Evolutionary conservation across 2,113 vertebrate genomes (phyloP).

Genomic region (Atrichornis clamosus): DNA sequence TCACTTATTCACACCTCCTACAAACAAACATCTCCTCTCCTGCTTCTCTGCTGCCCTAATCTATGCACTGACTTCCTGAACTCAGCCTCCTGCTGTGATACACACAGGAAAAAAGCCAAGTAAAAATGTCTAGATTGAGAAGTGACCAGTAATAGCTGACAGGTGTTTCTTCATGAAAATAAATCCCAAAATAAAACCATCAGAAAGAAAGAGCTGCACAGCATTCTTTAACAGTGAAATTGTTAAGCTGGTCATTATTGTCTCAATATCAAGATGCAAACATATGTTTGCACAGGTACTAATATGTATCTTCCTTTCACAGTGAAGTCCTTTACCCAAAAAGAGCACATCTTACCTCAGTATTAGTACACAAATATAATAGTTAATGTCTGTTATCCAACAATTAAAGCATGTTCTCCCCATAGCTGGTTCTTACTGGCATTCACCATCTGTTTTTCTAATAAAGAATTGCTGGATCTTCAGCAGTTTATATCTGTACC

Average conservation of each 20-base stretch:
- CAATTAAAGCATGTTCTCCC: neutral
- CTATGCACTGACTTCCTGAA: constrained; percentile 25
- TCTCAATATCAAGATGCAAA: neutral
- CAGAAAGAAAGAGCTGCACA: neutral
- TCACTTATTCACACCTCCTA: constrained; percentile 59
- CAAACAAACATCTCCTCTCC: constrained; percentile 8
- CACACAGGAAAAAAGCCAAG: constrained; percentile 32
- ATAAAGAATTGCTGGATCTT: neutral
- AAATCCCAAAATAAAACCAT: neutral
- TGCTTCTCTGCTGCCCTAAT: constrained; percentile 25
- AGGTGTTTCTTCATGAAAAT: neutral
- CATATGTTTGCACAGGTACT: neutral
- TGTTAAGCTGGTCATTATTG: neutral
- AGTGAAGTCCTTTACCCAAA: neutral
- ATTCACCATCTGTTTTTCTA: neutral
- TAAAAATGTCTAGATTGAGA: neutral
- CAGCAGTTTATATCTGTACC: neutral
- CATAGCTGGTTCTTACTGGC: neutral
- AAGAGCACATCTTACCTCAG: neutral
- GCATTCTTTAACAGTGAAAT: neutral
- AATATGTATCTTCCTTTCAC: neutral
- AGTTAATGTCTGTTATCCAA: neutral
- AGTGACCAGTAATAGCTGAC: neutral
- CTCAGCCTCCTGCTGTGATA: constrained; percentile 48
- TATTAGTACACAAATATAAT: neutral